Evolutionary conservation across 1,140 invertebrate genomes (phyloP), one percentile per base, ranked within the genome.

Genomic region (Eciton burchellii): DNA sequence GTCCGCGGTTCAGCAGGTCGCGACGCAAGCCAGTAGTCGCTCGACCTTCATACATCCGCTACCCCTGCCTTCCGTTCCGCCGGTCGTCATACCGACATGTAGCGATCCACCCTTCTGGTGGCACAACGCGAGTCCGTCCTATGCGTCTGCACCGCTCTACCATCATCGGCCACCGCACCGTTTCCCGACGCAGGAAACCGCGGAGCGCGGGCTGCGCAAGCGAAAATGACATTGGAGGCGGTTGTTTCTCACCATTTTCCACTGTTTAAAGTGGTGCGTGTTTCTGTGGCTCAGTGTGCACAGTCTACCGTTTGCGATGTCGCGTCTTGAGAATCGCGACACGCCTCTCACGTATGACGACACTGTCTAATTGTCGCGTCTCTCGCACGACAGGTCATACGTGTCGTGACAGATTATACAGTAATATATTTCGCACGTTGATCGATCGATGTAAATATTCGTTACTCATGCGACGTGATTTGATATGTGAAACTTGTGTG

Each of bases 241-340:
- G 62, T 56, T 92, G 54, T 84, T 93, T 29, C 56, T 91, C 71
- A 84, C 84, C 81, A 92, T 87, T 73, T 91, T 93, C 89, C 88
- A 90, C 71, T 92, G 89, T 89, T 91, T 93, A 74, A 92, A 93
- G 89, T 91, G 92, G 91, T 93, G 92, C 90, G 91, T 92, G 84
- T 87, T 92, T 90, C 84, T 92, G 88, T 92, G 91, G 84, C 89
- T 91, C 35, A 89, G 90, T 85, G 82, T 93, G 90, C 91, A 92
- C 85, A 77, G 88, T 90, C 88, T 91, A 62, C 85, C 86, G 47
- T 57, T 90, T 84, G 88, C 81, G 81, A 86, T 91, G 85, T 82
- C 88, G 19, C 81, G 89, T 88, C 90, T 86, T 90, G 83, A 91
- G 62, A 29, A 74, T 47, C 45, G 81, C 68, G 68, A 79, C 54